These are phyloP conservation scores for Melozone crissalis DNA, from an alignment of 2,113 vertebrate species.

Conservation along the genomic window DNA sequence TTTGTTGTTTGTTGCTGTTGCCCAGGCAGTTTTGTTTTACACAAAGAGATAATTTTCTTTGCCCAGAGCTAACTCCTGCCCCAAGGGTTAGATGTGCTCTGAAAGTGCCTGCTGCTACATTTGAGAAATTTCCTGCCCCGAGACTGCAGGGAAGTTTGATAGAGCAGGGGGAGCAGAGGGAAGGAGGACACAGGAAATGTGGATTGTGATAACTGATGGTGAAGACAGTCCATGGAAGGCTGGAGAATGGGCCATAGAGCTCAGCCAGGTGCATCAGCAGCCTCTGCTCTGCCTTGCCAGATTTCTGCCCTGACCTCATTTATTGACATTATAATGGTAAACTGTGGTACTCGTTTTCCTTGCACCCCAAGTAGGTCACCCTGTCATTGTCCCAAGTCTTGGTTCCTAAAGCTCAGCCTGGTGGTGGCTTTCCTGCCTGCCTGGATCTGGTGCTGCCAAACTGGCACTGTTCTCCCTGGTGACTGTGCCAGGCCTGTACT, in stretches of 20 bases:
- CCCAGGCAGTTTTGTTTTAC: neutral
- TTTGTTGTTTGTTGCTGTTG: neutral
- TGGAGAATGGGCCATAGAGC: neutral
- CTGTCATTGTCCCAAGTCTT: neutral
- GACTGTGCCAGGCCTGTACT: neutral
- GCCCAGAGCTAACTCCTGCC: neutral
- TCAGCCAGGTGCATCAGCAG: neutral
- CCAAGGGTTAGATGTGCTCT: neutral
- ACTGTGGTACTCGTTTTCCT: neutral
- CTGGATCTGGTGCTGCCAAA: neutral
- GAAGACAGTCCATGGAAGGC: neutral
- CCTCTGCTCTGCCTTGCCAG: neutral
- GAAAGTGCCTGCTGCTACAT: neutral
- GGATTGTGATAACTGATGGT: neutral
- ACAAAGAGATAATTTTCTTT: neutral
- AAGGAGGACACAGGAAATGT: neutral
- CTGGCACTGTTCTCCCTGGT: accelerated
- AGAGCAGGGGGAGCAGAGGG: neutral
- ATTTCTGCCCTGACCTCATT: neutral
- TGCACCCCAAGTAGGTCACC: no score
- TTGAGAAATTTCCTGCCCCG: neutral
- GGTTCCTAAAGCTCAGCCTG: neutral
- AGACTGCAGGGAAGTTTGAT: neutral
- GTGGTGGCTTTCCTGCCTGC: neutral
- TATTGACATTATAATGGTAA: neutral